A percentile compares a stretch with the other conserved stretches of the same genome.
Conservation (phyloP, 2,888 invertebrate genomes). For the Oscheius myriophilus region DNA sequence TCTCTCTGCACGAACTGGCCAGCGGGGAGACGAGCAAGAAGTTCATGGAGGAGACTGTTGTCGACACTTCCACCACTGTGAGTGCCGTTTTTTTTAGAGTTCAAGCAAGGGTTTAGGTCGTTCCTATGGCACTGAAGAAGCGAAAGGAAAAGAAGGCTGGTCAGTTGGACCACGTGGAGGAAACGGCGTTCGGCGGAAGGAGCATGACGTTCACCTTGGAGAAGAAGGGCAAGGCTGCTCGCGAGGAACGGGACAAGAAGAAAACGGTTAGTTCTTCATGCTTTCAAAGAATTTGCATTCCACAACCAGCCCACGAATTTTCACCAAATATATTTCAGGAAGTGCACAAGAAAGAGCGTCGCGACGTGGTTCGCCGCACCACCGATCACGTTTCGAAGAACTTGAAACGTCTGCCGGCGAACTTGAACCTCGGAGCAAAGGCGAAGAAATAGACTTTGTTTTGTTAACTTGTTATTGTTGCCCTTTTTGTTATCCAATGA, state of each 20-base stretch:
- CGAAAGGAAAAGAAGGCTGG: slow-evolving; percentile 29
- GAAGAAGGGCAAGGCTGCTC: slow-evolving; percentile 40
- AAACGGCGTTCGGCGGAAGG: slow-evolving; percentile 61
- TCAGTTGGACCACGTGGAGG: slow-evolving; percentile 34
- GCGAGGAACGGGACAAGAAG: slow-evolving; percentile 42
- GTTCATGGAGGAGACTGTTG: slow-evolving; percentile 42
- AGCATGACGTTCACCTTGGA: slow-evolving; percentile 58
- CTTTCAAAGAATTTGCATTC: not conserved
- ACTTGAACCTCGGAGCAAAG: slow-evolving; percentile 41
- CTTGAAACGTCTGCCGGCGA: slow-evolving; percentile 48
- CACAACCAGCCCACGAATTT: not conserved
- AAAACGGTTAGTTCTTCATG: slow-evolving; percentile 30
- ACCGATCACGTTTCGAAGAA: slow-evolving; percentile 45
- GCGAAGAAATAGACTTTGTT: not conserved
- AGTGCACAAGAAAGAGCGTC: slow-evolving; percentile 43
- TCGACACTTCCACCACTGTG: slow-evolving; percentile 18
- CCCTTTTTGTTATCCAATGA: slow-evolving; percentile 10
- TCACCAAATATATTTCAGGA: slow-evolving; percentile 20
- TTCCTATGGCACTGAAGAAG: slow-evolving; percentile 37
- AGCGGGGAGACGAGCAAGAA: slow-evolving; percentile 49
- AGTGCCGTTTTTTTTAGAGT: not conserved
- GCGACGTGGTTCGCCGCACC: slow-evolving; percentile 36
- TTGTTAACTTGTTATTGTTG: slow-evolving; percentile 23
- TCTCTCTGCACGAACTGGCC: slow-evolving; percentile 48
- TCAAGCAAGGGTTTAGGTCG: slow-evolving; percentile 20